Percentiles rank a stretch among this genome's conserved stretches.
phyloP scores from a whole-genome alignment of 2,797 vertebrate species.

The Eulemur albifrons region DNA sequence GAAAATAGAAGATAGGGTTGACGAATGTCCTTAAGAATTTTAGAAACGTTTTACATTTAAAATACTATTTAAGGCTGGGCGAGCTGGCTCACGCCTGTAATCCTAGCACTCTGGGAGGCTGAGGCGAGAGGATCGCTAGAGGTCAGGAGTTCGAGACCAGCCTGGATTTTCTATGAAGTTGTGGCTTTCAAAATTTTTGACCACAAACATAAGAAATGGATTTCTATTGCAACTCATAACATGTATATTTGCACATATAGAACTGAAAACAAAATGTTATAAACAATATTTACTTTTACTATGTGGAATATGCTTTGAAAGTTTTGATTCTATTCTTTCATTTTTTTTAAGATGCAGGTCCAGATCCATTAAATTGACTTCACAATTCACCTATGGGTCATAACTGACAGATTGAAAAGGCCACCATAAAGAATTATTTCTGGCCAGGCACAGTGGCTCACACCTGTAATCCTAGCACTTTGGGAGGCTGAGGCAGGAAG shows the following conservation, averaged over 20 bases:
- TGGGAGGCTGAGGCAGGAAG: no score
- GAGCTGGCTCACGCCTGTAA: no score
- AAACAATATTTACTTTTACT: background rate
- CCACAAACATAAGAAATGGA: background rate
- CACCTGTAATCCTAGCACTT: no score
- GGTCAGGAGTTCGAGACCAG: no score
- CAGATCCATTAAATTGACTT: background rate
- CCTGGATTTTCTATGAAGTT: background rate
- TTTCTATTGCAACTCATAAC: background rate
- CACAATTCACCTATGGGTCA: background rate
- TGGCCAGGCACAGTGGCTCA: background rate
- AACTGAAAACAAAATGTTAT: background rate
- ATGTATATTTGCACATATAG: background rate
- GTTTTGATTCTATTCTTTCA: background rate
- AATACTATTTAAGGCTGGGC: background rate
- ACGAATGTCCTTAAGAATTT: background rate
- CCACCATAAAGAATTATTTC: background rate
- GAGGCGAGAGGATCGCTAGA: no score
- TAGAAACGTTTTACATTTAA: slow-evolving; percentile 1
- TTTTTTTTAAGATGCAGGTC: background rate
- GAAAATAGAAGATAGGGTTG: background rate
- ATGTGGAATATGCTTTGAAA: background rate
- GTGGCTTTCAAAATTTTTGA: background rate
- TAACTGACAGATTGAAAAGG: background rate
- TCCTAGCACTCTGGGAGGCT: no score